A percentile compares a stretch with the other conserved stretches of the same genome.
Conservation (phyloP, 1,140 invertebrate species). For the Drosophila ercepeae region DNA sequence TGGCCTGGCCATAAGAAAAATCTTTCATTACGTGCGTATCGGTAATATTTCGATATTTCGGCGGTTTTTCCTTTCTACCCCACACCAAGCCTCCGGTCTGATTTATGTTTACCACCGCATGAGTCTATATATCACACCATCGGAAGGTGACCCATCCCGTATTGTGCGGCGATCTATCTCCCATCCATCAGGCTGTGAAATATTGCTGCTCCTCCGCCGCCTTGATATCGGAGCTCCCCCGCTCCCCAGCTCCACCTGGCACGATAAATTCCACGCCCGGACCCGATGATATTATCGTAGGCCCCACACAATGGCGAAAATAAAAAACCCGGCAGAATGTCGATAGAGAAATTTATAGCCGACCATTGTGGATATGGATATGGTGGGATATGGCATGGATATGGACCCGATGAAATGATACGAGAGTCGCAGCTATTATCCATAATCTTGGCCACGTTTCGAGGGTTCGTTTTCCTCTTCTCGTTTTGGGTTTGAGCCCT, state of each 20-base stretch:
- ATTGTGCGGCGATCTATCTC: slow-evolving; percentile 43
- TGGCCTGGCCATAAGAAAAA: slow-evolving; percentile 5
- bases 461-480: slow-evolving; percentile 13
- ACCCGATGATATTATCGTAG: slow-evolving; percentile 67
- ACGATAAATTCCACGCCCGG: slow-evolving; percentile 72
- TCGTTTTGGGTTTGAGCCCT: slow-evolving; percentile 5
- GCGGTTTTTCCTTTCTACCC: slow-evolving; percentile 13
- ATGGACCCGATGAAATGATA: slow-evolving; percentile 74
- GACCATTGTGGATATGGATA: slow-evolving; percentile 46
- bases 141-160: slow-evolving; percentile 45
- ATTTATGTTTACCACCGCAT: slow-evolving; percentile 66
- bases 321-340: slow-evolving; percentile 25
- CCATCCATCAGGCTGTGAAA: slow-evolving; percentile 77
- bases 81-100: slow-evolving; percentile 35
- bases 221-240: slow-evolving; percentile 41
- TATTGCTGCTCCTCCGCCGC: slow-evolving; percentile 54
- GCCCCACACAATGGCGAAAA: slow-evolving; percentile 75
- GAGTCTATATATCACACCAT: slow-evolving; percentile 71
- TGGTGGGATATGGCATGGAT: slow-evolving; percentile 24
- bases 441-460: slow-evolving; percentile 58
- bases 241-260: slow-evolving; percentile 52
- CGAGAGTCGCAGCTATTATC: slow-evolving; percentile 30
- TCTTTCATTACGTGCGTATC: slow-evolving; percentile 5
- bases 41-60: no score
- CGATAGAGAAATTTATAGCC: slow-evolving; percentile 80